Evolutionary conservation across 2,888 invertebrate species (phyloP).

Genomic region (Hyalella azteca): DNA sequence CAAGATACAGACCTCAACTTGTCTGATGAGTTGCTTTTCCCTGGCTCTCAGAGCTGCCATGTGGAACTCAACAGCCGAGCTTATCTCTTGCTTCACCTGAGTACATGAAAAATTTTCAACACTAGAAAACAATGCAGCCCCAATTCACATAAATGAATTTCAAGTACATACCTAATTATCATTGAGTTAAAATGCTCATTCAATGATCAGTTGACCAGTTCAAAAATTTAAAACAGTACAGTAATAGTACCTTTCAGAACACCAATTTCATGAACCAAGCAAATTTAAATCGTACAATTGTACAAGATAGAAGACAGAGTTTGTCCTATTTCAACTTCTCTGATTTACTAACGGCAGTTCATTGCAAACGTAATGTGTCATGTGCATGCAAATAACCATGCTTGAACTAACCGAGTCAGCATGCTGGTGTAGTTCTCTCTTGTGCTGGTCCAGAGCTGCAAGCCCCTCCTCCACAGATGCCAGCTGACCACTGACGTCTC

Average conservation of each 20-base stretch:
- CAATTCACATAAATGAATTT: neutral
- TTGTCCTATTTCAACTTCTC: too few species aligned
- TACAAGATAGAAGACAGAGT: neutral
- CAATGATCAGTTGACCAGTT: neutral
- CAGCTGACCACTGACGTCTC: neutral
- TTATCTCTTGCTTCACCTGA: constrained; percentile 48
- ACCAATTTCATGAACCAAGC: neutral
- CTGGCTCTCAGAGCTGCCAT: constrained; percentile 42
- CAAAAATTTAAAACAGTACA: neutral
- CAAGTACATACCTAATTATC: neutral
- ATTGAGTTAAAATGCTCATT: neutral
- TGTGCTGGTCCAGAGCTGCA: constrained; percentile 1
- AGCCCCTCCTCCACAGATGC: neutral
- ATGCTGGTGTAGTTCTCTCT: neutral
- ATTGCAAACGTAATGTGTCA: too few species aligned
- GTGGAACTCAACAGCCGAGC: constrained; percentile 44
- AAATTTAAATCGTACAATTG: neutral
- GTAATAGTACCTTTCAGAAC: neutral
- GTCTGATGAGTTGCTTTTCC: constrained; percentile 47
- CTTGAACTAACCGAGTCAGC: neutral
- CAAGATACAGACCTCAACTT: constrained; percentile 47
- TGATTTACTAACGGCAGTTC: neutral
- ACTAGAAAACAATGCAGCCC: neutral
- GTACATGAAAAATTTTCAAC: neutral
- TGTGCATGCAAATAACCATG: too few species aligned